Percentiles rank a stretch among this genome's conserved stretches.
phyloP scores from a whole-genome alignment of 2,113 vertebrate species.

The Sterrhoptilus dennistouni region DNA sequence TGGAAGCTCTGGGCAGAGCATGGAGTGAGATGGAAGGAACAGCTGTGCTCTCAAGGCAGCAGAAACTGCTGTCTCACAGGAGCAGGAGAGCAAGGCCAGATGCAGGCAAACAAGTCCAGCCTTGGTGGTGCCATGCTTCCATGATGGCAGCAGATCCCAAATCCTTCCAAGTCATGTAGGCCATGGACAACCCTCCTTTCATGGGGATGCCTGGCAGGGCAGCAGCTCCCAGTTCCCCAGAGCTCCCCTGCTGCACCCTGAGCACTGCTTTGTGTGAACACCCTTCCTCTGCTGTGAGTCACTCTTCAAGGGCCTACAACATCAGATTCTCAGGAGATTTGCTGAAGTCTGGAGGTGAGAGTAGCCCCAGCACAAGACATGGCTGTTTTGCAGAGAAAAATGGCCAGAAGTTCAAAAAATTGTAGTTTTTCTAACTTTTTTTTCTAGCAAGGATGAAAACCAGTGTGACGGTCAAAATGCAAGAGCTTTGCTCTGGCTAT shows the following conservation, averaged over 20 bases:
- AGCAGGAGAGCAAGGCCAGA: not conserved
- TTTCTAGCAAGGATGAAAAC: not conserved
- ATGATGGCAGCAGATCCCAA: not conserved
- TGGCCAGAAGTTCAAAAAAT: not conserved
- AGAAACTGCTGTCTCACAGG: not conserved
- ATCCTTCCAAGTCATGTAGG: accelerated
- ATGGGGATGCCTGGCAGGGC: not conserved
- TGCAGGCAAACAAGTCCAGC: not conserved
- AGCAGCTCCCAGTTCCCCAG: not conserved
- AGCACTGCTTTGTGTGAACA: not conserved
- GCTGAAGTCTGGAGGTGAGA: not conserved
- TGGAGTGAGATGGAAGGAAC: not conserved
- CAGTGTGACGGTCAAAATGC: not conserved
- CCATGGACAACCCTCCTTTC: accelerated
- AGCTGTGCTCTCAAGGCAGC: not conserved
- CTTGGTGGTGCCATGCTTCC: not conserved
- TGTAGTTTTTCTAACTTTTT: not conserved
- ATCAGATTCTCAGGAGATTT: not conserved
- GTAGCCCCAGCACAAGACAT: not conserved
- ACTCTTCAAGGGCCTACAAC: not conserved
- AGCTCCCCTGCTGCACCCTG: not conserved
- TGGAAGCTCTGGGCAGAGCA: not conserved
- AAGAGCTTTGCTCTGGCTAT: not conserved
- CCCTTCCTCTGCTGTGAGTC: not conserved
- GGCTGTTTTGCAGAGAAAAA: not conserved